A percentile compares a stretch with the other conserved stretches of the same genome.
These are phyloP conservation scores for Tyto alba DNA, from an alignment of 2,113 vertebrate genomes.

Conservation along the genomic window DNA sequence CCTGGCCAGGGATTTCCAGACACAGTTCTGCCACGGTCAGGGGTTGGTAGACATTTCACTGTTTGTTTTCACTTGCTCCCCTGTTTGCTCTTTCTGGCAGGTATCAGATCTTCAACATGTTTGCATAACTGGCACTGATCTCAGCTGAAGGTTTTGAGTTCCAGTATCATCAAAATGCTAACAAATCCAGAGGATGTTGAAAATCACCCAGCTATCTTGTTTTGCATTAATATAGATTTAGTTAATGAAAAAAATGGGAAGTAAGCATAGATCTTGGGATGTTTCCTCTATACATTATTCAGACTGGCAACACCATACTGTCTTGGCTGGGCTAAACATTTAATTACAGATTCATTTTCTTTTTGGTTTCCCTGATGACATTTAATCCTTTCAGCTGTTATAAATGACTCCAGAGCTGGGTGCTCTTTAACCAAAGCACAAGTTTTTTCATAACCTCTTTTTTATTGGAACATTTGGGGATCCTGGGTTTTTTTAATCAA, in stretches of 20 bases:
- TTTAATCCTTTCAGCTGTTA: conserved; percentile 58
- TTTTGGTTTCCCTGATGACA: conserved; percentile 47
- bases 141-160: neutral
- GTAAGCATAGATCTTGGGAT: neutral
- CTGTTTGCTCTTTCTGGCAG: neutral
- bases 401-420: conserved; percentile 12
- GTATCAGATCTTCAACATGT: neutral
- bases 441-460: neutral
- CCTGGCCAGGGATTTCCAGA: neutral
- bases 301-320: conserved; percentile 23
- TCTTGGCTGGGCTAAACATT: conserved; percentile 52
- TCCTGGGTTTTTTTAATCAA: conserved; percentile 31
- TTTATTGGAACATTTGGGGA: conserved; percentile 37
- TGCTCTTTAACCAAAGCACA: conserved; percentile 44
- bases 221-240: neutral
- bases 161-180: neutral
- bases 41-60: neutral
- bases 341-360: conserved; percentile 53
- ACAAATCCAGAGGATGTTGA: neutral
- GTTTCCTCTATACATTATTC: conserved; percentile 40
- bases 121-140: conserved; percentile 20
- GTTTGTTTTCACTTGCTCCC: neutral
- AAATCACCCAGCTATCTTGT: neutral
- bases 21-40: neutral
- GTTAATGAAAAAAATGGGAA: neutral